Evolutionary conservation across 92 coral and sea anemone genomes (phyloP), one percentile per base, ranked within the genome.

Genomic region (Actinernus sp.): DNA sequence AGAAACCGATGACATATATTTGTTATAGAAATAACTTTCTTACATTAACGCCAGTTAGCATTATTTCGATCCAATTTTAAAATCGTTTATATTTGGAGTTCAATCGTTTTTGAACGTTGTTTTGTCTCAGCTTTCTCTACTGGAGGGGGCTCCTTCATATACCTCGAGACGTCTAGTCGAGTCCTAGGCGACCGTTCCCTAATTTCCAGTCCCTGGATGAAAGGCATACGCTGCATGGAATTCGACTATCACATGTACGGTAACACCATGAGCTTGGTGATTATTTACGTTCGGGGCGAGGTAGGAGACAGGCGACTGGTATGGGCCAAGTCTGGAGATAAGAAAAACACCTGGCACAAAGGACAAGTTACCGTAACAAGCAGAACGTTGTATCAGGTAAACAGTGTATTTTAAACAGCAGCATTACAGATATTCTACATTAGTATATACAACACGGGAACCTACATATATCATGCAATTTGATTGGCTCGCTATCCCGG

Each of bases 161-260:
- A 61, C 43, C 31, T 49, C 13, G 73, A 74, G 36, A 33, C 63
- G 8, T 74, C 81, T 7, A 11, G 49, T 23, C 72, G 63, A 24
- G 8, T 16, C 14, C 51, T 58, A 28, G 81, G 81, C 2, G 71
- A 61, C 32, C 38, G 45, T 33, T 71, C 81, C 26, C 71, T 62
- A 5, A 47, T 74, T 7, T 13, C 52, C 4, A 74, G 72, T 20
- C 68, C 72, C 26, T 60, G 62, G 58, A 55, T 74, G 62, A 9
- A 19, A 20, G 73, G 53, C 40, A 18, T 21, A 2, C 72, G 28
- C 28, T 74, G 81, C 46, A 64, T 74, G 49, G n/a, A 39, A 22
- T 74, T 74, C 37, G 33, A 62, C 46, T 74, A 74, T 27, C 60
- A 61, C 61, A 74, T 74, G 81, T 74, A 74, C 27, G 81, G 81